Evolutionary conservation across 2,888 invertebrate genomes (phyloP).

Genomic region (Chrysotoxum bicinctum): DNA sequence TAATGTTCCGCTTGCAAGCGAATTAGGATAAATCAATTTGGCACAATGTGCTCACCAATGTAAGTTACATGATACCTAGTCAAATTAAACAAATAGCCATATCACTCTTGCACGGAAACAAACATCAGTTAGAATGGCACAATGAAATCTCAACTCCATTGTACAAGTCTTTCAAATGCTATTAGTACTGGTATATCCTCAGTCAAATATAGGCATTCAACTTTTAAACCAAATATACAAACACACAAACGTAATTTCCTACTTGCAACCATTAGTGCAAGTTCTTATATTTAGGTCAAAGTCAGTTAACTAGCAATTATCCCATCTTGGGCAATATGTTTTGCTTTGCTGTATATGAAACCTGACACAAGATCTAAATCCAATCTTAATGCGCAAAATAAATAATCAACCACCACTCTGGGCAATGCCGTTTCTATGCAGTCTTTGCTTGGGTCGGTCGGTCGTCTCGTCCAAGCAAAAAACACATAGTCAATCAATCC

Average conservation of each 20-base stretch:
- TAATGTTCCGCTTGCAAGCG: no score
- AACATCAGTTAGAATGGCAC: no score
- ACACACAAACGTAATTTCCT: not conserved
- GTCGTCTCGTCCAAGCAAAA: slow-evolving; percentile 16
- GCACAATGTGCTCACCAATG: no score
- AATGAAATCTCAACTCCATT: no score
- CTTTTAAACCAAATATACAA: not conserved
- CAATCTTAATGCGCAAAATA: slow-evolving; percentile 40
- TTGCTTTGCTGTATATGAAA: slow-evolving; percentile 10
- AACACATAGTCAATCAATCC: slow-evolving; percentile 60
- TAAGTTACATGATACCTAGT: no score
- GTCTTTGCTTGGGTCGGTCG: not conserved
- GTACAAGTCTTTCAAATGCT: no score
- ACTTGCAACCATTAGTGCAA: not conserved
- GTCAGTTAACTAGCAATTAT: slow-evolving; percentile 29
- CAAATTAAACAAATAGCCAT: no score
- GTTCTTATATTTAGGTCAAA: slow-evolving; percentile 11
- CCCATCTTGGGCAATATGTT: slow-evolving; percentile 23
- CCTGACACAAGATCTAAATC: slow-evolving; percentile 35
- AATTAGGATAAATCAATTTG: no score
- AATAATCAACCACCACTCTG: slow-evolving; percentile 42
- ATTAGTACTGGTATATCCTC: no score
- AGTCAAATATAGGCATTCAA: no score
- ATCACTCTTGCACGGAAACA: no score
- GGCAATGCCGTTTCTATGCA: not conserved